Evolutionary conservation across 2,888 invertebrate species (phyloP).

Genomic region (Caenorhabditis sp.): DNA sequence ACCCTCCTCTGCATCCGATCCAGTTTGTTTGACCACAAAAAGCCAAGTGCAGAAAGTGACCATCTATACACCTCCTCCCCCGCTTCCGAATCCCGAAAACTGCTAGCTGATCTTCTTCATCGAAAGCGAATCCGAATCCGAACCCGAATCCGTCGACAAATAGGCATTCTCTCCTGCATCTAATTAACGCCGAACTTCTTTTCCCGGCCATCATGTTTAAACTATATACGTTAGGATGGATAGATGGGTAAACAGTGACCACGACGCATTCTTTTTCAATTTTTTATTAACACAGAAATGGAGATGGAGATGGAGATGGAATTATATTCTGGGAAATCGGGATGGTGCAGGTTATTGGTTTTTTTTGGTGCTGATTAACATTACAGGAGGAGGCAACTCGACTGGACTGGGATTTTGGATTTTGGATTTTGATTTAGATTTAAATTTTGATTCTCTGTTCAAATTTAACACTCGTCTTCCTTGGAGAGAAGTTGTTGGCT

Average conservation of each 20-base stretch:
- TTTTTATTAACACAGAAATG: constrained; percentile 10
- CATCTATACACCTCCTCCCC: too few relatives aligned
- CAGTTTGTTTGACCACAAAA: neutral
- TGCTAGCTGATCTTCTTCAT: constrained; percentile 27
- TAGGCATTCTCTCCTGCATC: constrained; percentile 37
- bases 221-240: constrained; percentile 14
- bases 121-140: constrained; percentile 48
- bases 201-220: constrained; percentile 1
- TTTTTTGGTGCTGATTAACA: too few relatives aligned
- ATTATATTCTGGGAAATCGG: neutral
- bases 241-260: too few relatives aligned
- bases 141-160: constrained; percentile 37
- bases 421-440: too few relatives aligned
- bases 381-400: too few relatives aligned
- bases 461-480: constrained; percentile 25
- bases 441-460: too few relatives aligned
- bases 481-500: constrained; percentile 20
- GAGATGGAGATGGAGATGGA: neutral
- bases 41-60: neutral
- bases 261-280: neutral
- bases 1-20: too few relatives aligned
- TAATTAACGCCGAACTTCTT: constrained; percentile 45
- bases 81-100: constrained; percentile 31
- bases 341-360: too few relatives aligned
- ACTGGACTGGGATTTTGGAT: neutral